Evolutionary conservation across 2,888 invertebrate species (phyloP).

Genomic region (Chymomyza amoena): DNA sequence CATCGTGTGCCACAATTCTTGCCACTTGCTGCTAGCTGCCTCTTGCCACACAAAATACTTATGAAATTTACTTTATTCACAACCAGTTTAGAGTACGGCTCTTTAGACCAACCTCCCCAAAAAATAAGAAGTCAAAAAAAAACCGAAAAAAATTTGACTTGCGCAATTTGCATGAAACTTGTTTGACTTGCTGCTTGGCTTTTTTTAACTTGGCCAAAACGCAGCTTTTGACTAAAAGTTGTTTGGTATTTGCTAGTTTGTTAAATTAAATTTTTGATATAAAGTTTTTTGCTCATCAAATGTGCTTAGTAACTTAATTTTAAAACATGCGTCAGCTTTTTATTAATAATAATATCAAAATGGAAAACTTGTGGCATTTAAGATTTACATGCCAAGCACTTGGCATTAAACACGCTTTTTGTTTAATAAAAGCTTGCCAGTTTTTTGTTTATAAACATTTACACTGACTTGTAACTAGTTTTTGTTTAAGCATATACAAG

Average conservation of each 20-base stretch:
- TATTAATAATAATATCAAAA: background rate
- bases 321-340: background rate
- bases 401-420: background rate
- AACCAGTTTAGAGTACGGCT: background rate
- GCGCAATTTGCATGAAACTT: conserved; percentile 35
- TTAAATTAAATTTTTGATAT: background rate
- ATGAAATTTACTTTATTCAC: background rate
- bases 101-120: background rate
- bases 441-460: conserved; percentile 69
- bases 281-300: conserved; percentile 1
- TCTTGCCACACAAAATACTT: background rate
- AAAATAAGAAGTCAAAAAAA: background rate
- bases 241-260: conserved; percentile 10
- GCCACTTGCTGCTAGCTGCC: conserved; percentile 9
- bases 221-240: conserved; percentile 2
- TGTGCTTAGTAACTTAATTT: background rate
- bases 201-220: conserved; percentile 8
- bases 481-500: conserved; percentile 9
- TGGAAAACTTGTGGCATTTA: conserved; percentile 58
- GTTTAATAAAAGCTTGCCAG: conserved; percentile 56
- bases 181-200: background rate
- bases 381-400: conserved; percentile 8
- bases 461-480: conserved; percentile 53
- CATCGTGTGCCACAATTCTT: conserved; percentile 41
- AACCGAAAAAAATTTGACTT: conserved; percentile 15